Evolutionary conservation across 2,888 invertebrate genomes (phyloP), one percentile per base, ranked within the genome.

Genomic region (Leptinotarsa haldemani): DNA sequence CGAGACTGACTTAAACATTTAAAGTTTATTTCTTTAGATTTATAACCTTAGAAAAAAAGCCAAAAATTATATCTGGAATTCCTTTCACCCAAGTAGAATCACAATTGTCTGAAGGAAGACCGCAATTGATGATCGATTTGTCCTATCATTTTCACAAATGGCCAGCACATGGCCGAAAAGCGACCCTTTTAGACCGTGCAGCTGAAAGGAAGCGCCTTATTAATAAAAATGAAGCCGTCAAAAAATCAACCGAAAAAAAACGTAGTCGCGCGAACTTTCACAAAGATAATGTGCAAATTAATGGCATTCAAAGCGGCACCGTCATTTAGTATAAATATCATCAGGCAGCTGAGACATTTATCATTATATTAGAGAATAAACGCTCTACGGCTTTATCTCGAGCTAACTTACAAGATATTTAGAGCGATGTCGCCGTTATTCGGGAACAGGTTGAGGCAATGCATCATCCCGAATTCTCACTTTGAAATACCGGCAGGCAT

Each of bases 321-420:
- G 80, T 80, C 80, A 79, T 81, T 82, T 79, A 81, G 80, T 79
- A 80, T 80, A 80, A 82, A 82, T 80, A 82, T 80, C 80, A 76
- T 77, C 79, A 74, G 77, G 77, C 77, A 72, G 74, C 69, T 69
- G 69, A 74, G 74, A 80, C 80, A 82, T 82, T 82, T 80, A 82
- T 82, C 82, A 81, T 82, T 77, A 78, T 78, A 80, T 80, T 82
- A 80, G 77, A 75, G 74, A 70, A 70, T 69, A 66, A 74, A 71
- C 74, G 71, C 74, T 75, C 74, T 69, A 61, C 71, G 73, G 76
- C 74, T 79, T 81, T 81, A 82, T 81, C 82, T 79, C 79, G 65
- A 79, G 83, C 79, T 80, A 78, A 79, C 80, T 82, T 81, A 82
- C 80, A 82, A 84, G 83, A 83, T 83, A 83, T 84, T 83, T 83